Conservation (phyloP, 2,888 invertebrate species). For the Pseudococcus viburni region DNA sequence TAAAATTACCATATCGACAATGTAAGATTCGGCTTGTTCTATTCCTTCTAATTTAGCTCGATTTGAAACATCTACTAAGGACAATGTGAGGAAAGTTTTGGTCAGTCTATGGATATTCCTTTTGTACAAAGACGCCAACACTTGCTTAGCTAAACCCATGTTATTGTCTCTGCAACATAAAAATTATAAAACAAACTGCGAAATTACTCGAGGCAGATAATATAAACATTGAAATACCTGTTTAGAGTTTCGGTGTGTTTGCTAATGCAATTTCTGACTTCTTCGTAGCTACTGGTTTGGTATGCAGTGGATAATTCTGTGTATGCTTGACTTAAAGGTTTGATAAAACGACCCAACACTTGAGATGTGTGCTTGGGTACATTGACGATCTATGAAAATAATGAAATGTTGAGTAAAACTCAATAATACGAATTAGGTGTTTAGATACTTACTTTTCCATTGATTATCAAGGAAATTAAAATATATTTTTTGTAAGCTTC, state of each 20-base stretch:
- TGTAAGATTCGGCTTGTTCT: slow-evolving; percentile 91
- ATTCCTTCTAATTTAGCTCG: slow-evolving; percentile 89
- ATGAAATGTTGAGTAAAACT: background rate
- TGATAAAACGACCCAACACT: slow-evolving; percentile 87
- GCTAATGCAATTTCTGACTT: slow-evolving; percentile 78
- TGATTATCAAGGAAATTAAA: slow-evolving; percentile 89
- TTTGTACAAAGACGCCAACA: slow-evolving; percentile 90
- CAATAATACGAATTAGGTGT: background rate
- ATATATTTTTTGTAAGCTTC: slow-evolving; percentile 98
- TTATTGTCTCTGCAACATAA: slow-evolving; percentile 73
- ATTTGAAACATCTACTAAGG: slow-evolving; percentile 89
- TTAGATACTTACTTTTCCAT: slow-evolving; percentile 82
- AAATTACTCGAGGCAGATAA: background rate
- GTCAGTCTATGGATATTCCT: slow-evolving; percentile 97
- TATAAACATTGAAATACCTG: slow-evolving; percentile 8
- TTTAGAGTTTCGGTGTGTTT: slow-evolving; percentile 83
- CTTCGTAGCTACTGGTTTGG: slow-evolving; percentile 80
- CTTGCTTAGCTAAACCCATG: slow-evolving; percentile 78
- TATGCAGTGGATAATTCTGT: slow-evolving; percentile 91
- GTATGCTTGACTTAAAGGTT: slow-evolving; percentile 88
- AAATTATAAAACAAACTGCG: background rate
- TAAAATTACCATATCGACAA: slow-evolving; percentile 89
- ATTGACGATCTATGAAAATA: slow-evolving; percentile 68
- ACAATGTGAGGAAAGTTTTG: slow-evolving; percentile 92
- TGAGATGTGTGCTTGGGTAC: slow-evolving; percentile 94